These are phyloP conservation scores for Chrysolina oricalcia DNA, from an alignment of 2,888 invertebrate genomes.

Conservation along the genomic window DNA sequence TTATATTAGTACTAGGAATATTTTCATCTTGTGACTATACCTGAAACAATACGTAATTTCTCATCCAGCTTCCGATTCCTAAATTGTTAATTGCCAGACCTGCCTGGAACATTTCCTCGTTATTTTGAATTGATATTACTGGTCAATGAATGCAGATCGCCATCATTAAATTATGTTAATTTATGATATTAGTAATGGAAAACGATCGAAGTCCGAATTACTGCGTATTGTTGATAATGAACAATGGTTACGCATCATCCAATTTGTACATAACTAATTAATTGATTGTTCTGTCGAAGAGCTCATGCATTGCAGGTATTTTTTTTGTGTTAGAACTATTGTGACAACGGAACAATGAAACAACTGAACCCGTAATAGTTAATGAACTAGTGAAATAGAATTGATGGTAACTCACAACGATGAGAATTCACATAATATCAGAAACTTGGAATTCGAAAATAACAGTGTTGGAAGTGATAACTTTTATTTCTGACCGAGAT, in stretches of 20 bases:
- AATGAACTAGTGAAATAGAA: neutral
- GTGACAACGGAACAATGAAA: neutral
- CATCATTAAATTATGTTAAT: slow-evolving; percentile 28
- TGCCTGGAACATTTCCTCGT: slow-evolving; percentile 23
- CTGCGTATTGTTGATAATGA: slow-evolving; percentile 20
- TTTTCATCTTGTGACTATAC: too few species aligned
- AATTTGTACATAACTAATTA: slow-evolving; percentile 9
- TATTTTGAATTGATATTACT: slow-evolving; percentile 18
- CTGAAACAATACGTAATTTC: too few species aligned
- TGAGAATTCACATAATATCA: too few species aligned
- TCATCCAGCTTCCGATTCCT: too few species aligned
- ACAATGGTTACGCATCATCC: neutral
- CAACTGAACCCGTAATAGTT: neutral
- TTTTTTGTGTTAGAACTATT: neutral
- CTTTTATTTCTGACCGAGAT: too few species aligned
- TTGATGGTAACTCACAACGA: too few species aligned
- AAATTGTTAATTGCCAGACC: too few species aligned
- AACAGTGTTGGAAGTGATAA: too few species aligned
- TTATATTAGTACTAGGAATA: too few species aligned
- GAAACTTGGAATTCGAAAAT: too few species aligned
- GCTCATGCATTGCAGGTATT: neutral
- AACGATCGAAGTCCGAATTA: slow-evolving; percentile 11
- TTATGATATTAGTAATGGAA: slow-evolving; percentile 26
- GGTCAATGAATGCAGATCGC: slow-evolving; percentile 21
- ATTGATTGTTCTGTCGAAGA: neutral